A percentile compares a stretch with the other conserved stretches of the same genome.
These are phyloP conservation scores for Willowsia nigromaculata DNA, from an alignment of 2,888 invertebrate species.

Conservation along the genomic window DNA sequence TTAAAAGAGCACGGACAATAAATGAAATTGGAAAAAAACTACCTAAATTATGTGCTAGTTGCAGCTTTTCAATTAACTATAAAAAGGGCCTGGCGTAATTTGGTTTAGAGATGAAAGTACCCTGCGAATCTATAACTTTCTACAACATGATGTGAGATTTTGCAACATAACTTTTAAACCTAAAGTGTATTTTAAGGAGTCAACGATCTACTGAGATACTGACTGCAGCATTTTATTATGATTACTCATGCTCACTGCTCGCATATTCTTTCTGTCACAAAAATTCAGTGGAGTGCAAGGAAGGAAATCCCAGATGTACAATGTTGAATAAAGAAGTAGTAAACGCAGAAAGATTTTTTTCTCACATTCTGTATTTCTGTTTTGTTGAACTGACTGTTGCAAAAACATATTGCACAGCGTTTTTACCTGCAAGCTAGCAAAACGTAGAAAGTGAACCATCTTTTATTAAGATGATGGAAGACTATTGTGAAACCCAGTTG, in stretches of 20 bases:
- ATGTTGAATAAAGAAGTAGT: background rate
- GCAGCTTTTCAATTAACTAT: no score
- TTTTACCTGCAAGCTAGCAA: background rate
- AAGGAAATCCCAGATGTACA: background rate
- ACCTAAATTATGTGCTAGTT: no score
- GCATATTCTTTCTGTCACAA: background rate
- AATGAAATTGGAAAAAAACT: no score
- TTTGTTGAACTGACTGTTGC: background rate
- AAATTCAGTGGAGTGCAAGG: background rate
- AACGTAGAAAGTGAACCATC: background rate
- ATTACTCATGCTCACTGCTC: background rate
- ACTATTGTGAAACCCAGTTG: background rate
- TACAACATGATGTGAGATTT: no score
- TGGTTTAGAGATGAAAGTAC: no score
- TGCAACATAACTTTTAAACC: no score
- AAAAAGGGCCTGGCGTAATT: no score
- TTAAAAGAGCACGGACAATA: background rate
- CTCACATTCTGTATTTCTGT: background rate
- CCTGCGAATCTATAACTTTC: no score
- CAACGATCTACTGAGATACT: background rate
- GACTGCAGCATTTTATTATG: background rate
- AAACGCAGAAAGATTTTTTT: background rate
- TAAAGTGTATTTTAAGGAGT: background rate
- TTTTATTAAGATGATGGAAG: slow-evolving; percentile 37
- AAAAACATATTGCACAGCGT: background rate